A percentile compares a stretch with the other conserved stretches of the same genome.
phyloP scores from a whole-genome alignment of 2,113 vertebrate genomes.

The Rousettus leschenaultii region DNA sequence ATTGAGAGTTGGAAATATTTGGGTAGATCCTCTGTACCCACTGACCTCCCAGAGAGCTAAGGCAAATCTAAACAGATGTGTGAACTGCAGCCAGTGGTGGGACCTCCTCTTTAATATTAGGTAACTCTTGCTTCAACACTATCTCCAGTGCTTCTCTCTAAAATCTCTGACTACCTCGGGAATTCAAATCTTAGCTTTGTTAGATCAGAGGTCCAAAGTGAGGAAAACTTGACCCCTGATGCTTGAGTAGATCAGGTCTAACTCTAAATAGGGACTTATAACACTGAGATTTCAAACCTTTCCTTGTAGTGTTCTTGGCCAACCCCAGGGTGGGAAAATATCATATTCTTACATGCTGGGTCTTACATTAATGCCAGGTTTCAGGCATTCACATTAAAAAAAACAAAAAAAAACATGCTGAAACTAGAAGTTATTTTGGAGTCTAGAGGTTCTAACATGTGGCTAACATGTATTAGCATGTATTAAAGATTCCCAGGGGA shows the following conservation, averaged over 20 bases:
- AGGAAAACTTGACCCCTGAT: neutral
- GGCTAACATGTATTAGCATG: neutral
- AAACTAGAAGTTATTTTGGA: neutral
- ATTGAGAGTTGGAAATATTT: neutral
- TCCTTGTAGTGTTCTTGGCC: neutral
- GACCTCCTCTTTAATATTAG: neutral
- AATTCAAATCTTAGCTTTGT: neutral
- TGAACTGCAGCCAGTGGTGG: neutral
- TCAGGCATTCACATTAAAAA: neutral
- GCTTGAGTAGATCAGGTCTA: neutral
- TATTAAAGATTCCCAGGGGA: neutral
- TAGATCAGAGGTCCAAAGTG: neutral
- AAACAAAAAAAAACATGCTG: neutral
- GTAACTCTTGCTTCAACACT: neutral
- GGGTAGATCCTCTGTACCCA: neutral
- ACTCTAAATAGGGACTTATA: neutral
- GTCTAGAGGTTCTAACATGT: neutral
- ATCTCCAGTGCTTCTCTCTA: neutral
- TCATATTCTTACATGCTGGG: neutral
- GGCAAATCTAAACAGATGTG: neutral
- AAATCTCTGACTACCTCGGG: neutral
- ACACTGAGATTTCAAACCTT: neutral
- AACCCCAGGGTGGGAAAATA: neutral
- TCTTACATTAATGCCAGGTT: neutral
- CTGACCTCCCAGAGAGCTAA: neutral